A percentile compares a stretch with the other conserved stretches of the same genome.
These are phyloP conservation scores for Porites australiensis DNA, from an alignment of 64 coral and sea anemone species.

Conservation along the genomic window DNA sequence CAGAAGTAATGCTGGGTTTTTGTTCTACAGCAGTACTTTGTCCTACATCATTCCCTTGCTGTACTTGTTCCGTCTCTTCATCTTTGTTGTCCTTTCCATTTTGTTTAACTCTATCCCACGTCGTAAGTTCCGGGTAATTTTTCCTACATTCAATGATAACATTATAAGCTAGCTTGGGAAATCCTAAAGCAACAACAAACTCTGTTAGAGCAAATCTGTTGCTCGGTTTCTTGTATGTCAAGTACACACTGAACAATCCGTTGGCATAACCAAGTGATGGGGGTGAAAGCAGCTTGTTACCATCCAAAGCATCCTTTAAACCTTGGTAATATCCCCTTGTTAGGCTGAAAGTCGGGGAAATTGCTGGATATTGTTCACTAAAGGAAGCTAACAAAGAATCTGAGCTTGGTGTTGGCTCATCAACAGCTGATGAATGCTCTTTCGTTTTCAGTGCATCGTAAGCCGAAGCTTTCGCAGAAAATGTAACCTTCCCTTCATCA, in stretches of 20 bases:
- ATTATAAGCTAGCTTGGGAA: conserved; percentile 8
- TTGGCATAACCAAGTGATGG: neutral
- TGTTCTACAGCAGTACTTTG: no score
- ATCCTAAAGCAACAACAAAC: neutral
- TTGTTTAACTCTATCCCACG: neutral
- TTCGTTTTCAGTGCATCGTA: no score
- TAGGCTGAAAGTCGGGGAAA: neutral
- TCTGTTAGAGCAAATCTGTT: conserved; percentile 1
- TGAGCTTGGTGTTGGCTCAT: neutral
- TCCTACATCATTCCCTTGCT: no score
- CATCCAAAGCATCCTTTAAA: neutral
- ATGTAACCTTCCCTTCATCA: neutral
- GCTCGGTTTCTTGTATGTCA: neutral
- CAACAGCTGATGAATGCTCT: neutral
- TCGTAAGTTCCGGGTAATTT: neutral
- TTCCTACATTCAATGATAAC: neutral
- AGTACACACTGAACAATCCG: neutral
- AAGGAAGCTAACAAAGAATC: neutral
- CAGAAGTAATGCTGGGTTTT: no score
- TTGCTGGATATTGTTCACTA: neutral
- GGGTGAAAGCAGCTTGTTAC: neutral
- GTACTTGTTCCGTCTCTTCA: neutral
- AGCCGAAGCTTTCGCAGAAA: neutral
- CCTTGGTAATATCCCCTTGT: neutral
- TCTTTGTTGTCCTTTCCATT: neutral